A percentile compares a stretch with the other conserved stretches of the same genome.
These are phyloP conservation scores for Caenorhabditis imperialis DNA, from an alignment of 2,888 invertebrate species.

Conservation along the genomic window DNA sequence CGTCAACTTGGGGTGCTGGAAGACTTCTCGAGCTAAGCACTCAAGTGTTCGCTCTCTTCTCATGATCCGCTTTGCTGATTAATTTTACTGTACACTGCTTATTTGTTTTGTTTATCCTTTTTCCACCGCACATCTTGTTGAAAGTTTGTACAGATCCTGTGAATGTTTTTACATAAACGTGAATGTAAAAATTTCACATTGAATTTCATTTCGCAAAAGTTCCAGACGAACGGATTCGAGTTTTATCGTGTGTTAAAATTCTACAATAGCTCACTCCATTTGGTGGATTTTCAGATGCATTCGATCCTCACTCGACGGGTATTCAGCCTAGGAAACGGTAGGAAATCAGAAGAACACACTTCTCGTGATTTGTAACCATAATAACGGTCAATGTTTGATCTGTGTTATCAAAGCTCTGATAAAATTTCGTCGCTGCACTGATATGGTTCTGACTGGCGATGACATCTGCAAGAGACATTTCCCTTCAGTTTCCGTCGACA, in stretches of 20 bases:
- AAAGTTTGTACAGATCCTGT: conserved; percentile 14
- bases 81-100: conserved; percentile 7
- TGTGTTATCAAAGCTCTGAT: conserved; percentile 33
- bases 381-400: conserved; percentile 30
- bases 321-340: conserved; percentile 38
- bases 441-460: conserved; percentile 17
- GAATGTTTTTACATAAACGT: background rate
- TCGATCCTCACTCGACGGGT: conserved; percentile 43
- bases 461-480: conserved; percentile 33
- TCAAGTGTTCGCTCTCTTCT: background rate
- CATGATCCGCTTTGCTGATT: conserved; percentile 19
- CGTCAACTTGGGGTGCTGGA: conserved; percentile 16
- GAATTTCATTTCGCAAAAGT: conserved; percentile 7
- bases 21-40: conserved; percentile 19
- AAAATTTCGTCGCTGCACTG: conserved; percentile 3
- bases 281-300: conserved; percentile 16
- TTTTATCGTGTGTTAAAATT: conserved; percentile 15
- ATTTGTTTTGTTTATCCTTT: background rate
- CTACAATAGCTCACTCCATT: background rate
- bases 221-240: background rate
- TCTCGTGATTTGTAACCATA: too few relatives aligned
- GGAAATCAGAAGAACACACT: too few relatives aligned
- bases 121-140: conserved; percentile 5
- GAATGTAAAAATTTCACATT: background rate
- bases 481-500: conserved; percentile 20